These are phyloP conservation scores for Flabesymbios commensalis DNA, from an alignment of 2,888 invertebrate genomes.

Conservation along the genomic window DNA sequence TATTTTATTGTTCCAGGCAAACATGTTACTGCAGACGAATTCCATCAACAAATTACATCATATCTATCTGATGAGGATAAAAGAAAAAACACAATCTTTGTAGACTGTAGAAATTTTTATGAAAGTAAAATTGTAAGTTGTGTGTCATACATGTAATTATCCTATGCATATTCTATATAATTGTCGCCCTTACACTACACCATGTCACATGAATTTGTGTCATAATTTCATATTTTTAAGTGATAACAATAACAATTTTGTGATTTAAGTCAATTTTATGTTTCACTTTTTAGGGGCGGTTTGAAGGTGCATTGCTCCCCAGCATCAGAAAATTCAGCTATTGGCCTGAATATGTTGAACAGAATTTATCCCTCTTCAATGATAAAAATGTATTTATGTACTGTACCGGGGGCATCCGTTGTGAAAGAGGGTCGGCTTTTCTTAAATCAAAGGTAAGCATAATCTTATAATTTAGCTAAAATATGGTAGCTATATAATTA, in stretches of 20 bases:
- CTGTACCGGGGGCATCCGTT: conserved; percentile 32
- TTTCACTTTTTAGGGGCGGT: conserved; percentile 15
- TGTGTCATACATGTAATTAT: neutral
- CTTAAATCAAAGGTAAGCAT: conserved; percentile 22
- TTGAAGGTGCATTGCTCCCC: conserved; percentile 23
- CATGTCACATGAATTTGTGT: no score
- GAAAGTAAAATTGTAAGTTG: conserved; percentile 31
- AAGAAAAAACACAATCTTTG: conserved; percentile 10
- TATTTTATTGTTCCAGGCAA: conserved; percentile 14
- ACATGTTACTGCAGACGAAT: conserved; percentile 21
- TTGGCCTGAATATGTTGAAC: conserved; percentile 32
- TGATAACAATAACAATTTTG: neutral
- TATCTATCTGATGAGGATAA: neutral
- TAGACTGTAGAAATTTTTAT: conserved; percentile 31
- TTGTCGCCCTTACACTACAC: no score
- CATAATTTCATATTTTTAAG: no score
- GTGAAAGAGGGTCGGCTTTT: conserved; percentile 30
- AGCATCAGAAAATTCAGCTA: conserved; percentile 31
- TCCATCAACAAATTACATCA: conserved; percentile 14
- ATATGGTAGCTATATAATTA: no score
- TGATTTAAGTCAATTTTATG: neutral
- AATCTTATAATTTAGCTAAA: no score
- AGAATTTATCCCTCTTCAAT: conserved; percentile 19
- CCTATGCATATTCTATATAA: no score
- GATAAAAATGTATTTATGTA: conserved; percentile 27